A percentile compares a stretch with the other conserved stretches of the same genome.
Evolutionary conservation across 2,888 invertebrate species (phyloP).

Genomic region (Chymomyza caudatula): DNA sequence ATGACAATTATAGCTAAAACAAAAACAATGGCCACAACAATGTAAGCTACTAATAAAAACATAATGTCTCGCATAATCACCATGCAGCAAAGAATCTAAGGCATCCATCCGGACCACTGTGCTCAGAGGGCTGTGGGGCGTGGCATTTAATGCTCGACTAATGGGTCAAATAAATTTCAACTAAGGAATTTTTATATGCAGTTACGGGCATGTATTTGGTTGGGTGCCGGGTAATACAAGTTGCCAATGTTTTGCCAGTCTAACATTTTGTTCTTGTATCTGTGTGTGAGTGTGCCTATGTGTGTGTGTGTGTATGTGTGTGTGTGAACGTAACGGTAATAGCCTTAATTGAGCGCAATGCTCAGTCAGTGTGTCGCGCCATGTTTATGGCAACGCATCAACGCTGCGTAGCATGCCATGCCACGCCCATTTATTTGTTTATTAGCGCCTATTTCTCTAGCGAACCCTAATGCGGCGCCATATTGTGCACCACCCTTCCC

Average conservation of each 20-base stretch:
- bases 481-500: not conserved
- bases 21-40: not conserved
- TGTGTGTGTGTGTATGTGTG: constrained; percentile 13
- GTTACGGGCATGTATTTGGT: constrained; percentile 11
- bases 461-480: not conserved
- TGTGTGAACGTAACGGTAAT: constrained; percentile 60
- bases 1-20: not conserved
- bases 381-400: not conserved
- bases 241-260: constrained; percentile 49
- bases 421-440: constrained; percentile 70
- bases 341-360: constrained; percentile 64
- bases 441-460: constrained; percentile 50
- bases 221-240: not conserved
- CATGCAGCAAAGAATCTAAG: not conserved
- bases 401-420: constrained; percentile 20
- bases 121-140: constrained; percentile 14
- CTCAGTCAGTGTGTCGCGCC: not conserved
- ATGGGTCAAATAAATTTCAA: constrained; percentile 72
- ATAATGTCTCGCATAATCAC: constrained; percentile 59
- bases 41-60: constrained; percentile 32
- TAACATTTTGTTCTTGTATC: constrained; percentile 14
- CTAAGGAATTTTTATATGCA: constrained; percentile 72
- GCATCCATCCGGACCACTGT: not conserved
- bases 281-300: constrained; percentile 4
- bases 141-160: constrained; percentile 66